Evolutionary conservation across 1,140 invertebrate genomes (phyloP).

Genomic region (Aphelenchoides fujianensis): DNA sequence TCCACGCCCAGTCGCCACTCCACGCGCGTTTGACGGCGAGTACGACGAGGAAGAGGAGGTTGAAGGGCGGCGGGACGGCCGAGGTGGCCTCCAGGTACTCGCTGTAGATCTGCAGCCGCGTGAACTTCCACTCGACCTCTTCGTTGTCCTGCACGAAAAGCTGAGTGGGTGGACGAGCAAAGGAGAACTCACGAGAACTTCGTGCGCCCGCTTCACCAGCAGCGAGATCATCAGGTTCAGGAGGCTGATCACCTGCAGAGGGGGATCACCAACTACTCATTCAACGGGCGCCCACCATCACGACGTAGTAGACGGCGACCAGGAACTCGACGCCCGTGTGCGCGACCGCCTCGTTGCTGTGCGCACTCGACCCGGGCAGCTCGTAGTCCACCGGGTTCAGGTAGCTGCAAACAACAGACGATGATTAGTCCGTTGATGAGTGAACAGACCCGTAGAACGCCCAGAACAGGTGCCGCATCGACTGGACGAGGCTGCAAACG

Average conservation of each 20-base stretch:
- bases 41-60: conserved; percentile 26
- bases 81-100: conserved; percentile 28
- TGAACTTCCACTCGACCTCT: conserved; percentile 44
- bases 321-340: conserved; percentile 21
- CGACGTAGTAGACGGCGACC: conserved; percentile 34
- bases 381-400: conserved; percentile 28
- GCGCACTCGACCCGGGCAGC: too few relatives aligned
- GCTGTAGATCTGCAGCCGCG: conserved; percentile 33
- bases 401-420: too few relatives aligned
- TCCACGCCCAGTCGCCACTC: conserved; percentile 7
- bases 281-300: too few relatives aligned
- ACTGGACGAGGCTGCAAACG: conserved; percentile 25
- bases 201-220: conserved; percentile 30
- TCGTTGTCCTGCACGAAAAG: conserved; percentile 34
- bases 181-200: conserved; percentile 33
- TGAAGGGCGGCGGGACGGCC: conserved; percentile 36
- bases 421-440: too few relatives aligned
- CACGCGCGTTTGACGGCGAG: neutral
- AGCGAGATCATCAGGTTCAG: conserved; percentile 44
- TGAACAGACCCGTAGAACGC: conserved; percentile 49
- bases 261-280: too few relatives aligned
- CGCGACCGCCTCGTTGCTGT: conserved; percentile 25
- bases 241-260: too few relatives aligned
- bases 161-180: neutral
- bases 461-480: conserved; percentile 39